These are phyloP conservation scores for Tangara arthus DNA, from an alignment of 2,797 vertebrate genomes.

Conservation along the genomic window DNA sequence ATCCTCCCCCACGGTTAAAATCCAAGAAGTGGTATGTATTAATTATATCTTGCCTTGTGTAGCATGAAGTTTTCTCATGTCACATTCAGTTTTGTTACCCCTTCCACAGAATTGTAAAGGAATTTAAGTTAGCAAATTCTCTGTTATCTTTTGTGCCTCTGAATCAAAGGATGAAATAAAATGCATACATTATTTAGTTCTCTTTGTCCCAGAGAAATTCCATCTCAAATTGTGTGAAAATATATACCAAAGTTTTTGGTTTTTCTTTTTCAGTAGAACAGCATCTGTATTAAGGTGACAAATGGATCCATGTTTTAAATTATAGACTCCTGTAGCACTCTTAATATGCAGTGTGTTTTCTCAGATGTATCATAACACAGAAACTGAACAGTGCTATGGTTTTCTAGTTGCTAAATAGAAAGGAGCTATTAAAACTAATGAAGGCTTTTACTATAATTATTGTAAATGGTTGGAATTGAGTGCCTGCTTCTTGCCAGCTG, in stretches of 20 bases:
- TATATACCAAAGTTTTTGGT: not conserved
- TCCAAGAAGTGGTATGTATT: slow-evolving; percentile 95
- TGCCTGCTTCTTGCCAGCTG: not conserved
- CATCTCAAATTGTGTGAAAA: not conserved
- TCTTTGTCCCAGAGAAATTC: not conserved
- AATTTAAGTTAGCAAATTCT: not conserved
- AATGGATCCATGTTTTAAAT: not conserved
- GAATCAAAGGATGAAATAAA: not conserved
- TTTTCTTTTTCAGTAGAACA: not conserved
- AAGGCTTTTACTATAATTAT: slow-evolving; percentile 46
- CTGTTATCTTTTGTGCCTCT: not conserved
- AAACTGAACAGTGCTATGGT: not conserved
- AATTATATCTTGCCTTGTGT: not conserved
- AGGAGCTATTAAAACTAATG: slow-evolving; percentile 47
- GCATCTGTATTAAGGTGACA: not conserved
- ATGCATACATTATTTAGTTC: not conserved
- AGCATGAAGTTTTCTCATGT: not conserved
- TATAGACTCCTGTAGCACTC: not conserved
- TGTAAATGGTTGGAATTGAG: not conserved
- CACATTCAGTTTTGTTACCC: not conserved
- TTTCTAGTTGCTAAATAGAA: slow-evolving; percentile 23
- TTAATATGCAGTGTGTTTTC: slow-evolving; percentile 14
- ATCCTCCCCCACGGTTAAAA: slow-evolving; percentile 96
- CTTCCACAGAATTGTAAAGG: not conserved
- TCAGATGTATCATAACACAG: slow-evolving; percentile 24